A percentile compares a stretch with the other conserved stretches of the same genome.
Evolutionary conservation across 2,888 invertebrate genomes (phyloP).

Genomic region (Melanostoma mellinum): DNA sequence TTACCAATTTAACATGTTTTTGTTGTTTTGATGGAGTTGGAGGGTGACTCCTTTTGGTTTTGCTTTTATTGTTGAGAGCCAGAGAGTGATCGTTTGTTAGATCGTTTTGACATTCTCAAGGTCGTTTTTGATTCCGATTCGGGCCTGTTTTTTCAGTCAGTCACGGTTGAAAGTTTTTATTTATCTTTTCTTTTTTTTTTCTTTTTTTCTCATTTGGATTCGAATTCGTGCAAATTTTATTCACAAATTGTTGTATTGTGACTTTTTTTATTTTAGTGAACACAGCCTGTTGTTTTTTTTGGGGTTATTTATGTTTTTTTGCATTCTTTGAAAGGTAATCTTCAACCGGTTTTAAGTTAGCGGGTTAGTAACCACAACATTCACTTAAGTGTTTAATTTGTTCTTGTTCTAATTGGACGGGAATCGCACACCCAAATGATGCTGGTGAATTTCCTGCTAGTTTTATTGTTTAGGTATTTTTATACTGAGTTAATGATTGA

Average conservation of each 20-base stretch:
- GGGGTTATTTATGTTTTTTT: not conserved
- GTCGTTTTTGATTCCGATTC: constrained; percentile 31
- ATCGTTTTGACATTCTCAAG: constrained; percentile 38
- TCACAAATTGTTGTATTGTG: not conserved
- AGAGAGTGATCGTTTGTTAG: not conserved
- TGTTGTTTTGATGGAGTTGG: constrained; percentile 1
- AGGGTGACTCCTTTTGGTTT: constrained; percentile 10
- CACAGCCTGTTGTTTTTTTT: not conserved
- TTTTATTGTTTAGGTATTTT: too few relatives aligned
- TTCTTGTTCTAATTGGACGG: too few relatives aligned
- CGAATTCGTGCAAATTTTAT: constrained; percentile 12
- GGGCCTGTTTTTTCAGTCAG: not conserved
- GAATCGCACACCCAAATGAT: too few relatives aligned
- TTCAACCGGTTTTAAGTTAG: constrained; percentile 14
- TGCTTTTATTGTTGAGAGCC: constrained; percentile 17
- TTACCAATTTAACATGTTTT: constrained; percentile 34
- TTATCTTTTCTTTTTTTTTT: not conserved
- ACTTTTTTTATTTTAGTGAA: not conserved
- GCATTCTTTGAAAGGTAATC: constrained; percentile 19
- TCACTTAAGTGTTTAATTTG: not conserved
- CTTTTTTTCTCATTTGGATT: not conserved
- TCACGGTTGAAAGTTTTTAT: constrained; percentile 25
- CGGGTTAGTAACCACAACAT: not conserved
- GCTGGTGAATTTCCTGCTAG: too few relatives aligned
- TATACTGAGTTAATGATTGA: too few relatives aligned